Percentiles rank a stretch among this genome's conserved stretches.
phyloP scores from a whole-genome alignment of 2,797 vertebrate genomes.

The Takifugu rubripes region DNA sequence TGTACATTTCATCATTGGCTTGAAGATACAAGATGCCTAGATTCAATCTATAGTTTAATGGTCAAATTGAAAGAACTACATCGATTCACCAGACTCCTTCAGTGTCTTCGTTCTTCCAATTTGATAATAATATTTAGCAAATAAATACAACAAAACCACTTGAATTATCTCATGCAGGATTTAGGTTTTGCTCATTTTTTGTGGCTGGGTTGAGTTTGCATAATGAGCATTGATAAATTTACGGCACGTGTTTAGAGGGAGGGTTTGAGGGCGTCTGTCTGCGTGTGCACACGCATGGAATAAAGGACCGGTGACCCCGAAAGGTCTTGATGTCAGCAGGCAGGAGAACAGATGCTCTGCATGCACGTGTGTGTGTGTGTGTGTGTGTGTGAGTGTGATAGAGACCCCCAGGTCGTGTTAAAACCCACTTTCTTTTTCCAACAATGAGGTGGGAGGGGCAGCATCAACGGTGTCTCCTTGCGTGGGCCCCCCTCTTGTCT shows the following conservation, averaged over 20 bases:
- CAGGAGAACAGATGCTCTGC: conserved; percentile 73
- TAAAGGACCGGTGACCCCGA: conserved; percentile 53
- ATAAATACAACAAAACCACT: background rate
- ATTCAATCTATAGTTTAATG: no score
- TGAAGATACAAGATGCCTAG: no score
- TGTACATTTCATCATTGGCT: background rate
- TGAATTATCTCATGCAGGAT: background rate
- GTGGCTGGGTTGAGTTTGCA: conserved; percentile 11
- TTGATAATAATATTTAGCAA: background rate
- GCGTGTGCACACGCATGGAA: background rate
- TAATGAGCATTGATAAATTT: conserved; percentile 63
- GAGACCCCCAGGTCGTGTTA: conserved; percentile 61
- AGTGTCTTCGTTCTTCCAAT: background rate
- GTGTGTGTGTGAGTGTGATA: conserved; percentile 14
- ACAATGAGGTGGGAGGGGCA: conserved; percentile 58
- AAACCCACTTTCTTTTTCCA: conserved; percentile 59
- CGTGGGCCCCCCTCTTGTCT: conserved; percentile 18
- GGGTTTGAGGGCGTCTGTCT: conserved; percentile 11
- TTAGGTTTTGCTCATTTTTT: background rate
- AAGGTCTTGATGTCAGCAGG: conserved; percentile 59
- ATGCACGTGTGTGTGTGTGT: conserved; percentile 21
- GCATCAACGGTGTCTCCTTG: conserved; percentile 29
- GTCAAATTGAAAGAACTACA: no score
- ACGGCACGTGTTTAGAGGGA: conserved; percentile 55
- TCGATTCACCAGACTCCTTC: no score